These are phyloP conservation scores for Sinocyclocheilus grahami DNA, from an alignment of 2,113 vertebrate species.

Conservation along the genomic window DNA sequence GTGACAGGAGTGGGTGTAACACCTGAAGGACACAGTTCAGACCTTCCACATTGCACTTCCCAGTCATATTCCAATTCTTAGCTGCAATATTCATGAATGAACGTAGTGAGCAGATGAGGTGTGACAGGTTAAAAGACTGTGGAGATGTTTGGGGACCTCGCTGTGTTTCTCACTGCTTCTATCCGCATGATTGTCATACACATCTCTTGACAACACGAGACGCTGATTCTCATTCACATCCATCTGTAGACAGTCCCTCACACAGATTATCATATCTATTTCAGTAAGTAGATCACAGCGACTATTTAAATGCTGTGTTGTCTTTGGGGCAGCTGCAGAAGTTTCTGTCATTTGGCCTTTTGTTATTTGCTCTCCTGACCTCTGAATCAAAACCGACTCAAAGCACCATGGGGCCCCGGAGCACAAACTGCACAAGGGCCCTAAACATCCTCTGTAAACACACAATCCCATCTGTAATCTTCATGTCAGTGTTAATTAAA, in stretches of 20 bases:
- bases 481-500: conserved; percentile 20
- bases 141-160: conserved; percentile 50
- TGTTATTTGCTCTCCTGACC: conserved; percentile 30
- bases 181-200: neutral
- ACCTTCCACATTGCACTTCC: conserved; percentile 25
- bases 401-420: neutral
- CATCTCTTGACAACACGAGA: conserved; percentile 16
- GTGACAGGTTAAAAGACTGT: conserved; percentile 65
- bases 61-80: conserved; percentile 39
- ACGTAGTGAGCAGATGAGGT: conserved; percentile 55
- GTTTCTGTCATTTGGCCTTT: conserved; percentile 18
- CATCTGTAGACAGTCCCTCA: conserved; percentile 18
- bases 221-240: conserved; percentile 12
- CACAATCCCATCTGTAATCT: neutral
- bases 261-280: conserved; percentile 32
- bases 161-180: conserved; percentile 41
- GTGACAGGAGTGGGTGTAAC: conserved; percentile 28
- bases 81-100: conserved; percentile 54
- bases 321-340: conserved; percentile 9
- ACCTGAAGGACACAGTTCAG: conserved; percentile 33
- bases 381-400: neutral
- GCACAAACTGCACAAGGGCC: neutral
- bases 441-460: neutral
- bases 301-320: neutral
- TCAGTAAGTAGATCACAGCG: neutral